These are phyloP conservation scores for Caenorhabditis sp. DNA, from an alignment of 2,888 invertebrate genomes.

Conservation along the genomic window DNA sequence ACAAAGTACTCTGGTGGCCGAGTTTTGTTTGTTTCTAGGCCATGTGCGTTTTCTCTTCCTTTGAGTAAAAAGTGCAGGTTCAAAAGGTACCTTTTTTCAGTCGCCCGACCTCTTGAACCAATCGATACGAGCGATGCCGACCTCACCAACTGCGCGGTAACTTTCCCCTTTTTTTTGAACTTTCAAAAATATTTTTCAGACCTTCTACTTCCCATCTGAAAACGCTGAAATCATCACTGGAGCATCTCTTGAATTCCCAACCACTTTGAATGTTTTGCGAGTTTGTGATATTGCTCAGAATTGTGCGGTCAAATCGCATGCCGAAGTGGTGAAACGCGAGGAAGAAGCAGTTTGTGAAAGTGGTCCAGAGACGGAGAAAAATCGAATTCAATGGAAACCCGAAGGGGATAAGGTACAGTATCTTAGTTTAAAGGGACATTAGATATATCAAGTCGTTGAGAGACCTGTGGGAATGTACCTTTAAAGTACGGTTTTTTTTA, in stretches of 20 bases:
- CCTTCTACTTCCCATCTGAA: conserved; percentile 29
- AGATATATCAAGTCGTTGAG: no score
- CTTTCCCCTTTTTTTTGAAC: neutral
- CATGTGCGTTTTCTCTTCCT: no score
- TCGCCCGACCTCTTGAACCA: conserved; percentile 33
- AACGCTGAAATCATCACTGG: conserved; percentile 35
- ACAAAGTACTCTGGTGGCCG: no score
- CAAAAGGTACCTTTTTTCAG: conserved; percentile 21
- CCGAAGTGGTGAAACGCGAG: conserved; percentile 29
- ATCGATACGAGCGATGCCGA: conserved; percentile 33
- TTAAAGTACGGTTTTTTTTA: no score
- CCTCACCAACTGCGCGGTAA: conserved; percentile 36
- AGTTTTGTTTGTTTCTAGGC: no score
- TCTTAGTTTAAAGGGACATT: no score
- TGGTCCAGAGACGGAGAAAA: conserved; percentile 18
- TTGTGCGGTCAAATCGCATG: conserved; percentile 32
- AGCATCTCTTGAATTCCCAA: conserved; percentile 24
- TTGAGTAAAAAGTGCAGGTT: no score
- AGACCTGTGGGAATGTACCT: no score
- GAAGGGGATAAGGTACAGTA: no score
- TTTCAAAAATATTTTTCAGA: conserved; percentile 24
- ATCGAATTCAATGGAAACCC: conserved; percentile 28
- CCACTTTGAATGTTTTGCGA: conserved; percentile 18
- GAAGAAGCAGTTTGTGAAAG: conserved; percentile 26
- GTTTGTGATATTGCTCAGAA: conserved; percentile 44